Base-by-base conservation (phyloP, 2,888 invertebrate species). In the Onchidella celtica region DNA sequence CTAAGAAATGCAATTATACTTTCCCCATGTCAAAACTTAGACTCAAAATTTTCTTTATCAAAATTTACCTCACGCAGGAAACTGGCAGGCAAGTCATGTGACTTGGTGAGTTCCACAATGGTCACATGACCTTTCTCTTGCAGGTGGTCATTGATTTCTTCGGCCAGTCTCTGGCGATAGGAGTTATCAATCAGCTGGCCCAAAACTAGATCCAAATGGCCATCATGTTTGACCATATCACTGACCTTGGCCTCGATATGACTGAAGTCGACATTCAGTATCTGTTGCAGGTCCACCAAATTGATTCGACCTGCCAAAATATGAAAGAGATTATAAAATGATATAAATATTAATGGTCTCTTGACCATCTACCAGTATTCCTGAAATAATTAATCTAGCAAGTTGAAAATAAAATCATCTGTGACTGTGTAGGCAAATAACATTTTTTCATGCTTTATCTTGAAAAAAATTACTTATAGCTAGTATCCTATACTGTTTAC, bases 101-200 rank as follows among this genome's bases (percentile, higher is more conserved):
- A 95, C 83, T 97, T 95, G 0, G 97, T 97, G 83, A 99, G 94
- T 89, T 99, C 97, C 34, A 96, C 95, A 14, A 99, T 95, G 82
- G 96, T 96, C 70, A 98, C 87, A 83, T 91, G 90, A 14, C 99
- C 99, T 90, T 96, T 95, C 88, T 97, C 96, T 86, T 95, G 95
- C 9, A 99, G 94, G 89, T 96, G 96, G 91, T 98, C 98, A 94
- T 99, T 98, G n/a, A 99, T 88, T 82, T 98, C 98, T 89, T 96
- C 96, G 2, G 97, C 96, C 86, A 99, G 95, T 90, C 95, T 95
- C 84, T 95, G 95, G 81, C 97, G 94, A 91, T 99, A 99, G 1
- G 82, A 74, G 59, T 69, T 95, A 89, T 97, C 96, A 85, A 99
- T 96, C 11, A 99, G 94, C 92, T 99, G 98, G 0, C 99, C 99